Conservation (phyloP, 2,113 vertebrate genomes). For the Acinonyx jubatus region DNA sequence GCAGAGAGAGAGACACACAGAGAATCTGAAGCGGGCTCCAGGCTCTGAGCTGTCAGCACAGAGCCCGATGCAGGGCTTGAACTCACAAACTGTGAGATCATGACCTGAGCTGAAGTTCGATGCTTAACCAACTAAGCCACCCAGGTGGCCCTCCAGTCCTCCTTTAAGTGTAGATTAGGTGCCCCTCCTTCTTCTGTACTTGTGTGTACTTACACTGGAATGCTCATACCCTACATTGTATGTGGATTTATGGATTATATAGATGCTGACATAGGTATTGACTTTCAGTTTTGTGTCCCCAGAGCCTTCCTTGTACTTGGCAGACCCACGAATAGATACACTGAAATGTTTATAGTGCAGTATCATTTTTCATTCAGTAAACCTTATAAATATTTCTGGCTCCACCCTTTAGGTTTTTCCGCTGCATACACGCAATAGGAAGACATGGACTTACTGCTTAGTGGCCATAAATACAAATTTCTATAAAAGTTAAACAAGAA, state of each 20-base stretch:
- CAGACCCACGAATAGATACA: background rate
- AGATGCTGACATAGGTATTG: background rate
- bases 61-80: too few species aligned
- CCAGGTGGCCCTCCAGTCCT: too few species aligned
- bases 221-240: background rate
- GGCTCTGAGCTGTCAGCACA: too few species aligned
- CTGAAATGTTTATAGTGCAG: background rate
- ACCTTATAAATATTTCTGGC: slow-evolving; percentile 2
- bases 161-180: background rate
- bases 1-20: too few species aligned
- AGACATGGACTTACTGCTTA: background rate
- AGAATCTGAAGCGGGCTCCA: too few species aligned
- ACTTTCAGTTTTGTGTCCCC: background rate
- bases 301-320: background rate
- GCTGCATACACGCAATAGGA: background rate
- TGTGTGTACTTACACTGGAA: background rate
- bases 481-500: slow-evolving; percentile 19
- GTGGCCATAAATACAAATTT: background rate
- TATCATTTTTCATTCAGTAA: background rate
- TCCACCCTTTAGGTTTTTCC: background rate
- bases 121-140: too few species aligned
- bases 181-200: background rate
- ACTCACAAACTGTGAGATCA: too few species aligned
- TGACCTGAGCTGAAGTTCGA: too few species aligned
- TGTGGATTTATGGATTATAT: background rate